A percentile compares a stretch with the other conserved stretches of the same genome.
These are phyloP conservation scores for Stomorhina lunata DNA, from an alignment of 2,888 invertebrate species.

Conservation along the genomic window DNA sequence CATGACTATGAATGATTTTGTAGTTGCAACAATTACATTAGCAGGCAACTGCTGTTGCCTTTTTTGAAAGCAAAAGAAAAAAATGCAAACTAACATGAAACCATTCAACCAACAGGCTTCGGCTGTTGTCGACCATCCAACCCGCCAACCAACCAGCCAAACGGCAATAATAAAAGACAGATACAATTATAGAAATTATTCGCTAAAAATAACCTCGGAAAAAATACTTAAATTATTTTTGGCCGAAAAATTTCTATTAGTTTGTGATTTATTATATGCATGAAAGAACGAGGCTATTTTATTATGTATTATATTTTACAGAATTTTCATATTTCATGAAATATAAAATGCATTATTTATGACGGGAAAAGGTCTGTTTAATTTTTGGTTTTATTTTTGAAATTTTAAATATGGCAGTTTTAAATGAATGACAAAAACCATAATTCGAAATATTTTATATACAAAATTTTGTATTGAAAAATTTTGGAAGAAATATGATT, in stretches of 20 bases:
- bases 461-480: too few relatives aligned
- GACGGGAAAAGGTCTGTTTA: too few relatives aligned
- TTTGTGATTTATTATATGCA: constrained; percentile 27
- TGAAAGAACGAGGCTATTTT: background rate
- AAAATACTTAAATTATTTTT: constrained; percentile 18
- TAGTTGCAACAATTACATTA: constrained; percentile 63
- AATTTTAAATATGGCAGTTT: too few relatives aligned
- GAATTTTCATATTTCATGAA: background rate
- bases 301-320: background rate
- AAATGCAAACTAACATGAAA: background rate
- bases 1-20: constrained; percentile 29
- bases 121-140: constrained; percentile 10
- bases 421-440: too few relatives aligned
- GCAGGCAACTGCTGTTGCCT: constrained; percentile 56
- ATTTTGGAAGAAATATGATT: too few relatives aligned
- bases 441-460: too few relatives aligned
- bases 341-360: too few relatives aligned
- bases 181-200: constrained; percentile 38
- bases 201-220: constrained; percentile 3
- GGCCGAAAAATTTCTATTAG: background rate
- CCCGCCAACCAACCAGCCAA: constrained; percentile 6
- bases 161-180: constrained; percentile 58
- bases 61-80: background rate
- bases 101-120: too few relatives aligned
- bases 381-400: too few relatives aligned